Base-by-base conservation (phyloP, 2,113 vertebrate genomes). In the Scatophagus argus region DNA sequence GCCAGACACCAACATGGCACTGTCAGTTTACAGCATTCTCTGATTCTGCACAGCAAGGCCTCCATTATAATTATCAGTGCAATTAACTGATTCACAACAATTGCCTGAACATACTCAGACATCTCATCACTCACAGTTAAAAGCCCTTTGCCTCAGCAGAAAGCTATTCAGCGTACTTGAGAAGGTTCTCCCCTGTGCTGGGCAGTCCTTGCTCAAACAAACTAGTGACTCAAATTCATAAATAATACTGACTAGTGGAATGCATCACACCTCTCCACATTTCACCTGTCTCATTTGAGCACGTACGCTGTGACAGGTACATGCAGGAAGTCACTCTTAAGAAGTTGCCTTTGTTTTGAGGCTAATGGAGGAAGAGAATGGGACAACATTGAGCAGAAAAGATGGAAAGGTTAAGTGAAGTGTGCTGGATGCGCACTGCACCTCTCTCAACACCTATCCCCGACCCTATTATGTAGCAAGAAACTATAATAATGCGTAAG, bases 51-150 rank as follows among this genome's bases (percentile, higher is more conserved):
- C 90, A 89, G 87, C 86, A 79, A 94, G 3, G 13, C 80, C 66
- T 77, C 19, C 87, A 69, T 88, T 46, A 77, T 90, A 90, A 87
- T 89, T 87, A 81, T 88, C 82, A 85, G 85, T 54, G 91, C 89
- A 92, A 94, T 68, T 90, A 87, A 83, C 88, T 83, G 71, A 80
- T 93, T 91, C 75, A 89, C 66, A 81, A 65, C 63, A 49, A 84
- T 81, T 32, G 74, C 61, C 32, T 76, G 44, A 79, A 84, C 67
- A 85, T 39, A 80, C 80, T 78, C 72, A 78, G 56, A 82, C 75
- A 74, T 62, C 66, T 81, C 75, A 79, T 60, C 54, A 84, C 64
- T 74, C 75, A 63, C 46, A 51, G 58, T 60, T 82, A 68, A 55
- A 77, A 74, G 43, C 55, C 52, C 12, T 52, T 46, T 59, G 38